Evolutionary conservation across 2,888 invertebrate species (phyloP), one percentile per base, ranked within the genome.

Genomic region (Catonia carolina): DNA sequence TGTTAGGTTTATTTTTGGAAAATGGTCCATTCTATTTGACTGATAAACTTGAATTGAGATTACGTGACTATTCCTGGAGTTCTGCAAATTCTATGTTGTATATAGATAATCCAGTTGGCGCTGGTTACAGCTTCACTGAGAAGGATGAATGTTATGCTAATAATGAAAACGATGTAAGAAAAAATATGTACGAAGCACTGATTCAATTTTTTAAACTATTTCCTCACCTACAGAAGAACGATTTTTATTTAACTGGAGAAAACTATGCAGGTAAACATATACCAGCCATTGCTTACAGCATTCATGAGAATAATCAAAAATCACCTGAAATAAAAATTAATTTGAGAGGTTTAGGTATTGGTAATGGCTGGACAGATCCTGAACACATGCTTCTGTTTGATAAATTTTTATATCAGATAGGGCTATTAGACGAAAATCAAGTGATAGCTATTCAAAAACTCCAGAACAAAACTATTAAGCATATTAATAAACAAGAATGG

Each of bases 171-270:
- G 72, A 73, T 53, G 75, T 77, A 2, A 75, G 71, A 3, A 73
- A 80, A 50, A 84, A 94, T 69, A 72, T 95, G 7, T 86, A 90
- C 67, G 78, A 79, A 53, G 86, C 85, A 0, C 67, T 92, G 2
- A 73, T 77, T 39, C 94, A 95, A 71, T 89, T 95, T 69, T 91
- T 90, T 69, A 76, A 82, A 62, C 69, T 94, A 0, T 95, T 92
- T 69, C 84, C 86, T 0, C 83, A 89, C 65, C 73, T 86, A 22
- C 81, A 81, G 67, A 68, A 73, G 1, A 85, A 85, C 65, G 84
- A 85, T 47, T 92, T 96, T 70, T 95, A 83, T 74, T 81, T 91
- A 0, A 84, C 89, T 0, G 95, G 95, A 1, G 94, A 95, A 74
- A 91, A 90, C 0, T 92, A 92, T 68, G 91, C 82, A 37, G 92